A percentile compares a stretch with the other conserved stretches of the same genome.
These are phyloP conservation scores for Neostethus bicornis DNA, from an alignment of 2,797 vertebrate genomes.

Conservation along the genomic window DNA sequence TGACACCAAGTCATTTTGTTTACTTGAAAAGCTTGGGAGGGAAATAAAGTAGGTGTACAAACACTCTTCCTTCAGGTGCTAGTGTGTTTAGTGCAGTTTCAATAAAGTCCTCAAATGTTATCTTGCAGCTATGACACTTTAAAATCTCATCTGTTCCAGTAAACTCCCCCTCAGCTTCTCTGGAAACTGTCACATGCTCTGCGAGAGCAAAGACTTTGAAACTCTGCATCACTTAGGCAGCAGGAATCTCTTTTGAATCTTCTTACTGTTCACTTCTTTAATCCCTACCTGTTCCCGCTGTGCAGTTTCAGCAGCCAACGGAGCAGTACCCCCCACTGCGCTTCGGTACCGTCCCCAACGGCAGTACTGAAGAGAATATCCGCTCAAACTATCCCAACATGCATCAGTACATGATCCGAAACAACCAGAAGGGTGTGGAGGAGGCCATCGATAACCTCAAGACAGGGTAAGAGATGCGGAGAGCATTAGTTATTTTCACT, in stretches of 20 bases:
- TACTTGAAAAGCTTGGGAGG: constrained; percentile 1
- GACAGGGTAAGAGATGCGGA: constrained; percentile 81
- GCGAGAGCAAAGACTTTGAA: constrained; percentile 28
- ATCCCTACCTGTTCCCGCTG: constrained; percentile 8
- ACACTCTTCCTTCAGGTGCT: neutral
- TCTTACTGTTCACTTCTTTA: constrained; percentile 15
- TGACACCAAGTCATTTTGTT: neutral
- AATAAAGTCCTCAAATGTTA: constrained; percentile 16
- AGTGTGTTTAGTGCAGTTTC: constrained; percentile 10
- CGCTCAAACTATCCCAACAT: constrained; percentile 94
- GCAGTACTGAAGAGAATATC: constrained; percentile 94
- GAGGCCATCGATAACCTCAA: constrained; percentile 94
- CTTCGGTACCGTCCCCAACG: constrained; percentile 93
- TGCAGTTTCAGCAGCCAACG: constrained; percentile 89
- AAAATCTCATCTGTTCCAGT: constrained; percentile 28
- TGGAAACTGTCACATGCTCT: constrained; percentile 10
- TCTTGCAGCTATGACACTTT: constrained; percentile 30
- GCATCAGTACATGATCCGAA: constrained; percentile 92
- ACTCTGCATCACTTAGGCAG: constrained; percentile 18
- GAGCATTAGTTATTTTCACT: too few species aligned
- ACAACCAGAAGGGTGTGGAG: constrained; percentile 93
- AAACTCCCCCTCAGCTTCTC: constrained; percentile 11
- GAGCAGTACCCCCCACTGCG: constrained; percentile 92
- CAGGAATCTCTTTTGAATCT: constrained; percentile 6
- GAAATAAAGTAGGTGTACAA: constrained; percentile 6